Conservation (phyloP, 2,797 vertebrate species). For the Myiotriccus ornatus region DNA sequence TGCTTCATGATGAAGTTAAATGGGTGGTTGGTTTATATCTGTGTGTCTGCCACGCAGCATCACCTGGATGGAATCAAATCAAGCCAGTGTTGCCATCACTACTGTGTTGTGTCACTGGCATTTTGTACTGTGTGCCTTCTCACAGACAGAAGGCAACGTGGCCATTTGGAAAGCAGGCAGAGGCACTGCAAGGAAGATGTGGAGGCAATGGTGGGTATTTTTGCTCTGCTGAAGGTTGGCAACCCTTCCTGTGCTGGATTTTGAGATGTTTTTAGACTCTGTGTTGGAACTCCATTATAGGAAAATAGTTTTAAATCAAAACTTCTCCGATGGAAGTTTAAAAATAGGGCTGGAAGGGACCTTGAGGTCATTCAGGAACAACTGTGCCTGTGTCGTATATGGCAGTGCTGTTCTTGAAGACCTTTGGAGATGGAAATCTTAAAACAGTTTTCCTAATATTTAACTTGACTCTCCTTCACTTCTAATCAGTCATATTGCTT, state of each 20-base stretch:
- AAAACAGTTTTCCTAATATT: not conserved
- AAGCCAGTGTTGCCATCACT: not conserved
- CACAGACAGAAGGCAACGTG: not conserved
- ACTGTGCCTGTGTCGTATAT: not conserved
- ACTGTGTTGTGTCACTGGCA: not conserved
- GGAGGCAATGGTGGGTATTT: not conserved
- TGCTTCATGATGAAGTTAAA: not conserved
- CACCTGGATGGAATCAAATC: not conserved
- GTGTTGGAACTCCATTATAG: not conserved
- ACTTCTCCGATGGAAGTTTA: not conserved
- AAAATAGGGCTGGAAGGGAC: slow-evolving; percentile 29
- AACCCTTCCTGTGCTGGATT: not conserved
- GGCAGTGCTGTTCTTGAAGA: slow-evolving; percentile 14
- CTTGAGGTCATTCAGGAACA: not conserved
- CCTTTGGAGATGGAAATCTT: not conserved
- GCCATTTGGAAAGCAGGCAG: not conserved
- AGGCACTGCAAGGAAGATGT: not conserved
- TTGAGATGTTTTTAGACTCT: not conserved
- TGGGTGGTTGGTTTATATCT: not conserved
- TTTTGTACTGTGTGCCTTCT: not conserved
- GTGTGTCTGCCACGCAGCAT: not conserved
- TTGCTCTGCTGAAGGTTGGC: not conserved
- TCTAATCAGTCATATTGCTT: not conserved
- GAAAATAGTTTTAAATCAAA: slow-evolving; percentile 36
- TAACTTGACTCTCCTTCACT: not conserved